A percentile compares a stretch with the other conserved stretches of the same genome.
Evolutionary conservation across 2,113 vertebrate species (phyloP).

Genomic region (Amphilophus citrinellus): DNA sequence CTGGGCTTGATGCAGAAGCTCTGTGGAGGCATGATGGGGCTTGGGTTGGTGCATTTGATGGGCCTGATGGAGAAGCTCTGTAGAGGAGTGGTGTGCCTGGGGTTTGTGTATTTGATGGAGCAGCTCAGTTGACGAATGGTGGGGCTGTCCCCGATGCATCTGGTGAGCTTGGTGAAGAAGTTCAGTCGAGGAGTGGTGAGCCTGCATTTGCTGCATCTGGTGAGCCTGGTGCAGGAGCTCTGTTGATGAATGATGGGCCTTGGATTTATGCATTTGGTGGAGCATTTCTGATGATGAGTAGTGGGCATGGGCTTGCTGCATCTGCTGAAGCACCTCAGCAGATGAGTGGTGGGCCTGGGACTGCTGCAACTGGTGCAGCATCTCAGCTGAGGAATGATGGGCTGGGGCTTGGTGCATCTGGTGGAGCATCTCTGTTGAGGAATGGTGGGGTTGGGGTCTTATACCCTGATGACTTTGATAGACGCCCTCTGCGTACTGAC

Average conservation of each 20-base stretch:
- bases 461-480: conserved; percentile 73
- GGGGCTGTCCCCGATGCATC: conserved; percentile 61
- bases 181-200: conserved; percentile 75
- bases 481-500: conserved; percentile 68
- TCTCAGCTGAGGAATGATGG: conserved; percentile 66
- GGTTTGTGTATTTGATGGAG: conserved; percentile 68
- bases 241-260: conserved; percentile 68
- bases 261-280: conserved; percentile 70
- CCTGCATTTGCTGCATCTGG: conserved; percentile 64
- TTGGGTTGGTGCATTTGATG: conserved; percentile 68
- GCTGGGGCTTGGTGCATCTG: conserved; percentile 61
- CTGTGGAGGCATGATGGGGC: conserved; percentile 75
- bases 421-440: conserved; percentile 70
- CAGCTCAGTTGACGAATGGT: conserved; percentile 72
- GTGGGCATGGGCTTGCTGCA: conserved; percentile 63
- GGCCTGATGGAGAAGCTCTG: conserved; percentile 70
- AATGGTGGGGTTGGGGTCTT: conserved; percentile 65
- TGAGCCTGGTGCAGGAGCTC: conserved; percentile 72
- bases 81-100: conserved; percentile 69
- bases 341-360: conserved; percentile 63
- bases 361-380: conserved; percentile 72
- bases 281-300: conserved; percentile 72
- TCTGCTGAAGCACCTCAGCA: conserved; percentile 70
- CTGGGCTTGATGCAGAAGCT: conserved; percentile 74
- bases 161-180: conserved; percentile 76